Conservation (phyloP, 2,888 invertebrate genomes). For the Ctena decussata region DNA sequence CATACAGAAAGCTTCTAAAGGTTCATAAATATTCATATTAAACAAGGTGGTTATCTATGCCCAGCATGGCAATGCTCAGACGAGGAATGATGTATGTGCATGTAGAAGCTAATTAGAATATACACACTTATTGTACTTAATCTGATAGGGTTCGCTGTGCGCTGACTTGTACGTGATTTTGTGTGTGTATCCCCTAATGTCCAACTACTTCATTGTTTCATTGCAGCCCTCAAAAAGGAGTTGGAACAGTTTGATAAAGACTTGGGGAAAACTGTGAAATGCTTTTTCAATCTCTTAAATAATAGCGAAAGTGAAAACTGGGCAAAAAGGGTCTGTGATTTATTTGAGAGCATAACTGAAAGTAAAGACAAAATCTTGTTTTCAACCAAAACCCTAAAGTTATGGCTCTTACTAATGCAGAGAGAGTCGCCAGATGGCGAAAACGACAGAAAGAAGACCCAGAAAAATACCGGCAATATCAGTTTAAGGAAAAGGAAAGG, state of each 20-base stretch:
- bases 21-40: no score
- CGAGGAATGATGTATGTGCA: no score
- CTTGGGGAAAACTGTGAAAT: neutral
- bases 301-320: neutral
- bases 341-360: neutral
- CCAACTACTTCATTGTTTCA: no score
- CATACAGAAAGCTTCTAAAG: no score
- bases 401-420: constrained; percentile 30
- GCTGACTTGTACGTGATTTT: no score
- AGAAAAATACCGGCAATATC: constrained; percentile 9
- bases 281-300: neutral
- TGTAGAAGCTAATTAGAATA: no score
- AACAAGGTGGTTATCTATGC: no score
- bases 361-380: neutral
- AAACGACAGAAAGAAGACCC: constrained; percentile 8
- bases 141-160: no score
- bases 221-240: neutral
- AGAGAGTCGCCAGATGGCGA: constrained; percentile 29
- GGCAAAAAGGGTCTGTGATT: constrained; percentile 15
- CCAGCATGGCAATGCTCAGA: no score
- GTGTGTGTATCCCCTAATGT: no score
- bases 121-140: no score
- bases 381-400: neutral
- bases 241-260: neutral
- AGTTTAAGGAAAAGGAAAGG: constrained; percentile 28